Percentiles rank a stretch among this genome's conserved stretches.
Evolutionary conservation across 2,113 vertebrate genomes (phyloP).

Genomic region (Oncorhynchus gorbuscha): DNA sequence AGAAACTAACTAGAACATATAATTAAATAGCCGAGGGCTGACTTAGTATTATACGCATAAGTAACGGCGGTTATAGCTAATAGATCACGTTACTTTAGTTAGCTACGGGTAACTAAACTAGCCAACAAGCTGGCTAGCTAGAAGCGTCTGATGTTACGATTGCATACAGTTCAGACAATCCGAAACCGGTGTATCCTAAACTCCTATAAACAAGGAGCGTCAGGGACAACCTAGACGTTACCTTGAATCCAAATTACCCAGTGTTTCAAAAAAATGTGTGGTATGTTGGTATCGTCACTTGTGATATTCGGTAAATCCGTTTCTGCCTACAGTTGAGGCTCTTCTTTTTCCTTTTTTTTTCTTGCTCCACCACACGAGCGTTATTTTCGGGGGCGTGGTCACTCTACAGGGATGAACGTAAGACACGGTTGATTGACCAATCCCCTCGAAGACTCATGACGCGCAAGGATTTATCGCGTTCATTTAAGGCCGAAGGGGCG

Average conservation of each 20-base stretch:
- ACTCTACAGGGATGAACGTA: background rate
- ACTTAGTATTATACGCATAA: slow-evolving; percentile 6
- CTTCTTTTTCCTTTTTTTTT: background rate
- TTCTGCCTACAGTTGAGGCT: slow-evolving; percentile 22
- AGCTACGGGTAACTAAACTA: slow-evolving; percentile 15
- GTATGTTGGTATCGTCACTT: slow-evolving; percentile 3
- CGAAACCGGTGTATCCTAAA: slow-evolving; percentile 12
- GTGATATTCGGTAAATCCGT: slow-evolving; percentile 6
- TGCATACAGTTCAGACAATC: slow-evolving; percentile 17
- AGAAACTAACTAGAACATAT: background rate
- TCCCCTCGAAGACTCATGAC: background rate
- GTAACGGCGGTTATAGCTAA: too few species aligned
- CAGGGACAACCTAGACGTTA: background rate
- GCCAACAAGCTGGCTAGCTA: slow-evolving; percentile 6
- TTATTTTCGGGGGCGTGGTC: slow-evolving; percentile 22
- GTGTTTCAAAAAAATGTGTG: background rate
- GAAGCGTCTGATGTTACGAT: background rate
- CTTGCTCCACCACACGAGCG: slow-evolving; percentile 8
- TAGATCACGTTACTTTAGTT: too few species aligned
- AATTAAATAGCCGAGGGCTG: background rate
- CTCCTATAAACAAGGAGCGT: background rate
- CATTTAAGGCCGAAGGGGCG: background rate
- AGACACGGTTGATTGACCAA: background rate
- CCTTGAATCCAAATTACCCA: background rate
- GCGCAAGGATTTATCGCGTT: background rate